Conservation (phyloP, 2,113 vertebrate species). For the Mastomys coucha region DNA sequence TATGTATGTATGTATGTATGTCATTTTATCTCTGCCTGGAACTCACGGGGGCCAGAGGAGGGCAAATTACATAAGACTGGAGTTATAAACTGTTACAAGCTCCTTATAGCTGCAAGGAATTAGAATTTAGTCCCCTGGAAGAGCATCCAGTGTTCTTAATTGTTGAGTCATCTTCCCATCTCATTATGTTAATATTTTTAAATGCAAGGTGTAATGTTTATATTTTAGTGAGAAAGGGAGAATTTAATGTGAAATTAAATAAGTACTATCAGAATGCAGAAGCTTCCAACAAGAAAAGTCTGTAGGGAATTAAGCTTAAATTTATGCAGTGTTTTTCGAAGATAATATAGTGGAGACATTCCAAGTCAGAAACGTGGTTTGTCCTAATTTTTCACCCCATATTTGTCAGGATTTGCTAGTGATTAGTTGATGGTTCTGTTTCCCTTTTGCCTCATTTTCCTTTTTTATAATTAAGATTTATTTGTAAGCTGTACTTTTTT, state of each 20-base stretch:
- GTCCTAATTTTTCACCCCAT: not conserved
- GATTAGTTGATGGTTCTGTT: not conserved
- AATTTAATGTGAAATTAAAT: not conserved
- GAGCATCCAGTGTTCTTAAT: not conserved
- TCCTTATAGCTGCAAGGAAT: not conserved
- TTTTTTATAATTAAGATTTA: not conserved
- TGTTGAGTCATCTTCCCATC: not conserved
- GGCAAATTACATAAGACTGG: not conserved
- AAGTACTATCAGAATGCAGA: not conserved
- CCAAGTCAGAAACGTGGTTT: not conserved
- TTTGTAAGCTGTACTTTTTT: not conserved
- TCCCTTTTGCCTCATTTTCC: not conserved
- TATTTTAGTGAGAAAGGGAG: not conserved
- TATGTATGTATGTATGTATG: too few species aligned
- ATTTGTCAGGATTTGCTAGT: not conserved
- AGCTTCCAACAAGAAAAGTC: not conserved
- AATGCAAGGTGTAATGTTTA: not conserved
- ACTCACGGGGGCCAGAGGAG: not conserved
- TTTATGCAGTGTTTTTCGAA: too few species aligned
- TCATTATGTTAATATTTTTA: not conserved
- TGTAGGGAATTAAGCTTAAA: not conserved
- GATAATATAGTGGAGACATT: not conserved
- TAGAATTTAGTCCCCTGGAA: not conserved
- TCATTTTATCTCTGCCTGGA: not conserved
- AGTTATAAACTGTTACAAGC: not conserved